Evolutionary conservation across 2,797 vertebrate genomes (phyloP), one percentile per base, ranked within the genome.

Genomic region (Enteromius unitaeniatus): DNA sequence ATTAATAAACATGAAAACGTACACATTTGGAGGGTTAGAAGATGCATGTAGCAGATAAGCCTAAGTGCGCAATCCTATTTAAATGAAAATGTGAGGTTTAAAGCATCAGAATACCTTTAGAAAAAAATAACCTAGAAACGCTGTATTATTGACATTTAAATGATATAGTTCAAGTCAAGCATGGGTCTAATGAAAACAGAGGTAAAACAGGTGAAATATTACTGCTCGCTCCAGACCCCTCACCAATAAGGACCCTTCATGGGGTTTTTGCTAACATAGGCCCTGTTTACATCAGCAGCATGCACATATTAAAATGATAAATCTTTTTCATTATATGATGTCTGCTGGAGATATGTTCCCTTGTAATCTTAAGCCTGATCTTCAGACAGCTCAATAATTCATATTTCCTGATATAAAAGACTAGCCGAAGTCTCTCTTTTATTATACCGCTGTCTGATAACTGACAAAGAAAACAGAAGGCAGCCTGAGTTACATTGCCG

Each of bases 291-390:
- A 82, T 47, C 87, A 67, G 23, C 82, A 82, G 85, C 86, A 87
- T 88, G 87, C 86, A 86, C 87, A 89, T 88, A 88, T 89, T 88
- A 88, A 88, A 91, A 91, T 88, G 88, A 91, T 88, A 89, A 89
- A 89, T 88, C 89, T 87, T 84, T 87, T 90, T 88, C 82, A 87
- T 90, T 85, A 89, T 88, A 89, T 68, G 75, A 88, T 88, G 86
- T 88, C 89, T 91, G 85, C 82, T 82, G 81, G 82, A 86, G 85
- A 89, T 88, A 84, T 84, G 82, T 88, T 89, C 83, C 84, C 84
- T 85, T 89, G 86, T 85, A 88, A 89, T 88, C 88, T 84, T 87
- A 84, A 89, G 84, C 85, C 85, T 81, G 85, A 87, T 88, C 86
- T 87, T 88, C 90, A 89, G 86, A 89, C 88, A 84, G 84, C 84